Evolutionary conservation across 2,113 vertebrate species (phyloP).

Genomic region (Arizona elegans): DNA sequence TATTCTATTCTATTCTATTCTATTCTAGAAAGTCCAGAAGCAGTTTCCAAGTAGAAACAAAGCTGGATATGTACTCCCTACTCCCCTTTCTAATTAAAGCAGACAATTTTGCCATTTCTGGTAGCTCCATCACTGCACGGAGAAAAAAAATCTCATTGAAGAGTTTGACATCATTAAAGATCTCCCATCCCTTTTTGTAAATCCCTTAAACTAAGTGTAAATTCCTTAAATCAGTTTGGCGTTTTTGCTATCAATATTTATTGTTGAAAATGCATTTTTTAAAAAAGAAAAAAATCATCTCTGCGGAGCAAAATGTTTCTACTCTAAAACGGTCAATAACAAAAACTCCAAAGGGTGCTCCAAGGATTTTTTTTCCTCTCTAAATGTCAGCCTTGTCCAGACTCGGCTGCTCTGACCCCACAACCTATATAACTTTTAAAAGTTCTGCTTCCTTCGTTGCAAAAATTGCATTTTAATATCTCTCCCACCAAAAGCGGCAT

Average conservation of each 20-base stretch:
- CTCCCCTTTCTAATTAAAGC: neutral
- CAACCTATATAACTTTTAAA: neutral
- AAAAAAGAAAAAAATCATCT: neutral
- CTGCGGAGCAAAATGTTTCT: neutral
- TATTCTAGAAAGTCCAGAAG: neutral
- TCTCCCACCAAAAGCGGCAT: neutral
- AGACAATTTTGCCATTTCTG: neutral
- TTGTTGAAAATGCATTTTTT: neutral
- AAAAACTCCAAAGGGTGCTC: neutral
- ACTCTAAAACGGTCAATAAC: neutral
- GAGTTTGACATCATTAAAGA: neutral
- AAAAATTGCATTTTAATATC: neutral
- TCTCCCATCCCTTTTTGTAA: neutral
- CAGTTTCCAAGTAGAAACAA: neutral
- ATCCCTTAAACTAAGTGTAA: neutral
- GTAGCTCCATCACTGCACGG: neutral
- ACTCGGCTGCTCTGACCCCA: neutral
- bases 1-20: no score
- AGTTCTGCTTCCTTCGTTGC: neutral
- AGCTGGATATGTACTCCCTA: neutral
- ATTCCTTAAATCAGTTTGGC: neutral
- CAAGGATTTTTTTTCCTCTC: neutral
- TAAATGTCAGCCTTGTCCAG: neutral
- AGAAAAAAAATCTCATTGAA: neutral
- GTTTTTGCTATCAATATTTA: neutral